phyloP scores from a whole-genome alignment of 2,113 vertebrate genomes.

The Vimba vimba region DNA sequence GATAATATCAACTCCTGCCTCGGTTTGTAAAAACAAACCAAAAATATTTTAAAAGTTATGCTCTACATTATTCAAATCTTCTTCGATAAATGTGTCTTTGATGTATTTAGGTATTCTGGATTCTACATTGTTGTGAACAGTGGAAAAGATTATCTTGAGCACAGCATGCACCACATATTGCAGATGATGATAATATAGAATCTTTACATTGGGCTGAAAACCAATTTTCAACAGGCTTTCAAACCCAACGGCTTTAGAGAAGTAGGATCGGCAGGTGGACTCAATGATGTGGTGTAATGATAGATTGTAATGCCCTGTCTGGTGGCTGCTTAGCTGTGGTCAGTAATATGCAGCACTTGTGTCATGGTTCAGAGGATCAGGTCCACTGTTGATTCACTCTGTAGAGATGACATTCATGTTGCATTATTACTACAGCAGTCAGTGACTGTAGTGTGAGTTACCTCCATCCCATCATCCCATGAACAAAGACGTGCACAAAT shows the following conservation, averaged over 20 bases:
- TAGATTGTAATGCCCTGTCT: conserved; percentile 18
- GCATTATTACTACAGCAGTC: conserved; percentile 46
- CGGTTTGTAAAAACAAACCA: neutral
- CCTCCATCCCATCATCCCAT: conserved; percentile 23
- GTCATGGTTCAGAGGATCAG: conserved; percentile 15
- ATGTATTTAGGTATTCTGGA: neutral
- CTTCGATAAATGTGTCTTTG: neutral
- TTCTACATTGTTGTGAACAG: neutral
- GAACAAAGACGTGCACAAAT: neutral
- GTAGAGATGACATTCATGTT: conserved; percentile 42
- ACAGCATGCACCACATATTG: neutral
- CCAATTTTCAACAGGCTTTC: conserved; percentile 6
- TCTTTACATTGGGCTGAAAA: conserved; percentile 17
- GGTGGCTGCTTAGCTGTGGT: conserved; percentile 23
- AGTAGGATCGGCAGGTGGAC: conserved; percentile 36
- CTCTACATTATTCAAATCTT: neutral
- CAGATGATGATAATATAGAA: neutral
- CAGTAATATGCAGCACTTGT: conserved; percentile 34
- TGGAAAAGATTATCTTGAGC: neutral
- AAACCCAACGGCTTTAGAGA: conserved; percentile 16
- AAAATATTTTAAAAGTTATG: neutral
- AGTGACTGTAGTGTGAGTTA: conserved; percentile 23
- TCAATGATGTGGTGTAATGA: conserved; percentile 33
- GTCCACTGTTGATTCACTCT: conserved; percentile 37
- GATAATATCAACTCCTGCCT: neutral